Percentiles rank a stretch among this genome's conserved stretches.
These are phyloP conservation scores for Gobio gobio DNA, from an alignment of 2,113 vertebrate species.

Conservation along the genomic window DNA sequence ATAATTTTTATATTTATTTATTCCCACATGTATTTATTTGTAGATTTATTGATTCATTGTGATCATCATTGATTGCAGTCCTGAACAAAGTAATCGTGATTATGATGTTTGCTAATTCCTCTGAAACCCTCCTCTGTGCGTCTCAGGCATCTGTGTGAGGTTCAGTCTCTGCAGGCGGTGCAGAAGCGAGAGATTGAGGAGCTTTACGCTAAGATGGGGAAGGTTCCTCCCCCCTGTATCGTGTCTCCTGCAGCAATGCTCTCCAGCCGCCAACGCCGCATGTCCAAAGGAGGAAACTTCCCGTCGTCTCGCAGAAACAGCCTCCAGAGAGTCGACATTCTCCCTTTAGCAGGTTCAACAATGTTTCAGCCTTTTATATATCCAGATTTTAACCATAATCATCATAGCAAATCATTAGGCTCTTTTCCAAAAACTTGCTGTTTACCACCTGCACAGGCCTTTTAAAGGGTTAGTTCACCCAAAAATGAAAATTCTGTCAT, in stretches of 20 bases:
- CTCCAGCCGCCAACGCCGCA: conserved; percentile 88
- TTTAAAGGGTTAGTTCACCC: too few species aligned
- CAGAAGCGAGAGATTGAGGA: conserved; percentile 97
- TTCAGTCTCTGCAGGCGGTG: conserved; percentile 85
- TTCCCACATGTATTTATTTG: too few species aligned
- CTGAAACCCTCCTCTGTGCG: not conserved
- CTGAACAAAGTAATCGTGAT: too few species aligned
- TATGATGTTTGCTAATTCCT: not conserved
- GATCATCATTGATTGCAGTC: too few species aligned
- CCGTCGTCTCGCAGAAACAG: conserved; percentile 89
- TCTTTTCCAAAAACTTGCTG: not conserved
- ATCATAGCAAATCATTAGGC: too few species aligned
- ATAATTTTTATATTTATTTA: too few species aligned
- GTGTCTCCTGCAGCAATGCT: conserved; percentile 91
- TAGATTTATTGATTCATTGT: too few species aligned
- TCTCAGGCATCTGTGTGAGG: conserved; percentile 87
- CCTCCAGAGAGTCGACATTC: conserved; percentile 89
- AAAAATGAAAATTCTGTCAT: too few species aligned
- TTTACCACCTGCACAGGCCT: not conserved
- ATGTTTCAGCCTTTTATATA: not conserved
- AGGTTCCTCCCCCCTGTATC: conserved; percentile 88
- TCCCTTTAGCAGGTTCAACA: conserved; percentile 76
- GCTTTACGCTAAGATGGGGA: conserved; percentile 88
- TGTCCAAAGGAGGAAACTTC: conserved; percentile 88
- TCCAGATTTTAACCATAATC: too few species aligned